Evolutionary conservation across 2,797 vertebrate species (phyloP), one percentile per base, ranked within the genome.

Genomic region (Agapornis canus): DNA sequence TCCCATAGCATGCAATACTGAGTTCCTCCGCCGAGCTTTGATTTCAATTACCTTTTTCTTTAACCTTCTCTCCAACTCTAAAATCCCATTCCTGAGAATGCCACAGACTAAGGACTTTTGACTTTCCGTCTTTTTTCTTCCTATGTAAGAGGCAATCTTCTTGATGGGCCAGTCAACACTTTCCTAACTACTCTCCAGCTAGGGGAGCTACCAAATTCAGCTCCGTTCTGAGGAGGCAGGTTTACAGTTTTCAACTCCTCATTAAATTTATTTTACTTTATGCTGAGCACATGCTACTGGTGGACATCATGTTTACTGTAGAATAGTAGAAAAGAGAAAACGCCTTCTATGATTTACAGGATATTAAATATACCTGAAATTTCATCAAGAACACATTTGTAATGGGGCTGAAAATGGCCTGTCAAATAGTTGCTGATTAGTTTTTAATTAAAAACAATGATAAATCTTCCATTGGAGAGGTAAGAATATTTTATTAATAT

Each of bases 311-410:
- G 35, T 65, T 97, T 80, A 60, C 54, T 83, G 39, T 29, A 73
- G 79, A 92, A 72, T 1, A 54, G n/a, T n/a, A 61, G 59, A 91
- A 92, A 89, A 94, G 68, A 68, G n/a, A 94, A 93, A 85, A 40
- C 19, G 43, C 16, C 63, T 79, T 84, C 52, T 48, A 18, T 95
- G 90, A 85, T 89, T 95, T 96, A 93, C 72, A 83, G 61, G 43
- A 66, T 89, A 92, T 73, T 86, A 68, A 94, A 69, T 86, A 73
- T 16, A 94, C 66, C 65, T 72, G 82, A 89, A 91, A 90, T 96
- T 91, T 92, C 94, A 96, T 94, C 91, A 93, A 91, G 71, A 95
- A 51, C 57, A 90, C 65, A 83, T 94, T 89, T 89, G 57, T 86
- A 91, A 81, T 54, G 66, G 89, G 65, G 61, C 42, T 81, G 89